Evolutionary conservation across 2,888 invertebrate species (phyloP).

Genomic region (Nudaria mundana): DNA sequence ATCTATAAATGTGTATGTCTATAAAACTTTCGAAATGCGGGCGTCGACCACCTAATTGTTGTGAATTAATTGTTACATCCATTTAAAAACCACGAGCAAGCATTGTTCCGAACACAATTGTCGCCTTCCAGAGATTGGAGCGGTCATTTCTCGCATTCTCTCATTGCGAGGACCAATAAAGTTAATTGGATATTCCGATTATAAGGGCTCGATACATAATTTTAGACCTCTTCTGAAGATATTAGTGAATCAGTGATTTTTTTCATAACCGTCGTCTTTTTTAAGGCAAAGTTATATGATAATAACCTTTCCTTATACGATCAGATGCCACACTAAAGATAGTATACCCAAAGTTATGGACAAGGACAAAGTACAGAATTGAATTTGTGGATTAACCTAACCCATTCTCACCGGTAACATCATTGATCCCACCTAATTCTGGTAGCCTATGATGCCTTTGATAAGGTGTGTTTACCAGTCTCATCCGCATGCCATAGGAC

Average conservation of each 20-base stretch:
- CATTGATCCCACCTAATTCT: too few species aligned
- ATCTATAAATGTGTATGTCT: conserved; percentile 39
- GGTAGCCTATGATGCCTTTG: too few species aligned
- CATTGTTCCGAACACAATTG: conserved; percentile 69
- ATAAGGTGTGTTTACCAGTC: too few species aligned
- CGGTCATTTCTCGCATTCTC: conserved; percentile 58
- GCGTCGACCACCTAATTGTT: conserved; percentile 76
- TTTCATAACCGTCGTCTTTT: conserved; percentile 2
- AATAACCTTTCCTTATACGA: not conserved
- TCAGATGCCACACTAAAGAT: too few species aligned
- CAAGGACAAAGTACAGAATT: too few species aligned
- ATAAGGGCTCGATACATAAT: conserved; percentile 40
- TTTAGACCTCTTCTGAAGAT: conserved; percentile 15
- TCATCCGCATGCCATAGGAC: too few species aligned
- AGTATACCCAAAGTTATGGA: too few species aligned
- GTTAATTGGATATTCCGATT: conserved; percentile 59
- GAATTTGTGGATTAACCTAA: too few species aligned
- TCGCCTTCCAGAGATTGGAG: conserved; percentile 69
- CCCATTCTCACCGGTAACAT: too few species aligned
- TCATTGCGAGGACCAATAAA: conserved; percentile 55
- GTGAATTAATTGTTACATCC: conserved; percentile 81
- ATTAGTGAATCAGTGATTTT: conserved; percentile 14
- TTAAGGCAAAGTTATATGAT: not conserved
- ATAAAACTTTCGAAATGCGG: conserved; percentile 68
- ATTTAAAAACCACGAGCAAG: conserved; percentile 76